A percentile compares a stretch with the other conserved stretches of the same genome.
Conservation (phyloP, 2,113 vertebrate genomes). For the Ceyx margarethae region DNA sequence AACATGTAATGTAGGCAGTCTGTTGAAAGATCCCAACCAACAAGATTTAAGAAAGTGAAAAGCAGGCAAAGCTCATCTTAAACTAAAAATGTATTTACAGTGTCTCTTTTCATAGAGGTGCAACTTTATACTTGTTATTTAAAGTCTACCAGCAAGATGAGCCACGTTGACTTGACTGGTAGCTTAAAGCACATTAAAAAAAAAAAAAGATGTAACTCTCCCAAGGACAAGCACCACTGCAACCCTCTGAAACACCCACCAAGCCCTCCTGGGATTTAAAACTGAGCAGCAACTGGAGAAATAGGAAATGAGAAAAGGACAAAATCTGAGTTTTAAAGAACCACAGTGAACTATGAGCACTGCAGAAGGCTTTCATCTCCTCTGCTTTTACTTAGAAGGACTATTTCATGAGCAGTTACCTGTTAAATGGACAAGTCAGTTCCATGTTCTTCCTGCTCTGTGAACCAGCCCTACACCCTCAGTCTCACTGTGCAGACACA, state of each 20-base stretch:
- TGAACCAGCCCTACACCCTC: background rate
- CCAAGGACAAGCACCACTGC: background rate
- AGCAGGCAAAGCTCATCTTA: background rate
- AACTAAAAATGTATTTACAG: background rate
- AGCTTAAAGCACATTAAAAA: background rate
- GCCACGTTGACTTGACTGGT: background rate
- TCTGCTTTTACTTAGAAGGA: background rate
- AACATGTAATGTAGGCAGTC: background rate
- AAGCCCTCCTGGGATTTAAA: background rate
- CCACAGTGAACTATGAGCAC: background rate
- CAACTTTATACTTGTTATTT: background rate
- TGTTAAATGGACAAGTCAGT: background rate
- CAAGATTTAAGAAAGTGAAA: background rate
- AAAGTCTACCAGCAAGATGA: background rate
- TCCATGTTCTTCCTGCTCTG: background rate
- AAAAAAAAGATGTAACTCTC: background rate
- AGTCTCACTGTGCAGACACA: background rate
- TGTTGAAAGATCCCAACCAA: background rate
- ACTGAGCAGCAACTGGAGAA: background rate
- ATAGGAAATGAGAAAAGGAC: background rate
- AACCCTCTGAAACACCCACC: background rate
- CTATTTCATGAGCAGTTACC: background rate
- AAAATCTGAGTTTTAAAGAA: background rate
- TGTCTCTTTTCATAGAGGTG: background rate
- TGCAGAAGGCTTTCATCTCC: background rate